Evolutionary conservation across 2,888 invertebrate genomes (phyloP), one percentile per base, ranked within the genome.

Genomic region (Xylota sylvarum): DNA sequence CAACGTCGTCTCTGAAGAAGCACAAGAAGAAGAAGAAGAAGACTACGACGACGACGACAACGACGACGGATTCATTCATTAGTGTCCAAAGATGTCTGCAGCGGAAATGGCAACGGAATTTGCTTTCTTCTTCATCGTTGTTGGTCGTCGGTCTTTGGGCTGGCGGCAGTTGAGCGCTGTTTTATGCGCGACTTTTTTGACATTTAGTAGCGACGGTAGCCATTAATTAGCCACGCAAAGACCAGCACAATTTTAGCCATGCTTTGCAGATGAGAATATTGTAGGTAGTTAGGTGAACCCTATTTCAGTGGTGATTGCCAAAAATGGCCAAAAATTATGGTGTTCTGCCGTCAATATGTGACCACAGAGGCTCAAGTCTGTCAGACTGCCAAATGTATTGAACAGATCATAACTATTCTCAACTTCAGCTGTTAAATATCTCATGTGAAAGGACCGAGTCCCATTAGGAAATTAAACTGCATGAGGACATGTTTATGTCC

Each of bases 31-130:
- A 52, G 50, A 50, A 6, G 74, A 55, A n/a, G 30, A 60, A 27
- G 40, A 35, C 48, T 6, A 43, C 52, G 50, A 65, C 27, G 55
- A 37, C 19, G 40, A 43, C 52, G 56, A 58, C 55, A 27, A 52
- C 37, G 64, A 56, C 55, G 67, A 65, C 62, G 60, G 73, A 77
- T 86, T 86, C 86, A 86, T 86, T 86, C 86, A 86, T 82, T 86
- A 86, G 86, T 81, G 86, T 82, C 82, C 82, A 78, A 73, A 77
- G 72, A 86, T 73, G 82, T 86, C 86, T 86, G 82, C 77, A 73
- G 56, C 86, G 86, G 86, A 86, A 86, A 86, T 82, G 72, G 72
- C 86, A 82, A 77, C 72, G 82, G 77, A 67, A 85, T 85, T 58
- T 60, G 76, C 55, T 60, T 58, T 76, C 67, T 64, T 74, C 62